Evolutionary conservation across 2,113 vertebrate genomes (phyloP).

Genomic region (Gambusia affinis): DNA sequence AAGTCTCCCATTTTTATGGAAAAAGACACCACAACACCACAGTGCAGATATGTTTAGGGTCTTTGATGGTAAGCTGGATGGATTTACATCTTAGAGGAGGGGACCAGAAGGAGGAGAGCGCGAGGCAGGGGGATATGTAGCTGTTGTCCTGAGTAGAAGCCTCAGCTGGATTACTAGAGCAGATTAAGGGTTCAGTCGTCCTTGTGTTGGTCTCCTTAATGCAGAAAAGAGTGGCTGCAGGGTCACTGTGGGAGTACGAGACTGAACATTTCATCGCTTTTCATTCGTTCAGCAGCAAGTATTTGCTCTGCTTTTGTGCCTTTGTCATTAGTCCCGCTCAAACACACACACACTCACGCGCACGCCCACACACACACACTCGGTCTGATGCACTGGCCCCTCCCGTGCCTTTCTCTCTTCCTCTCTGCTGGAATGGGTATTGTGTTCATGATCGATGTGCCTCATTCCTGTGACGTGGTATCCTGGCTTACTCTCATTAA

Average conservation of each 20-base stretch:
- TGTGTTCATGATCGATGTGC: constrained; percentile 88
- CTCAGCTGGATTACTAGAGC: constrained; percentile 49
- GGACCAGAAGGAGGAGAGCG: constrained; percentile 8
- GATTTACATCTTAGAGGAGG: constrained; percentile 26
- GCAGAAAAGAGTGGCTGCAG: constrained; percentile 18
- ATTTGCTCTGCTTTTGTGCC: constrained; percentile 65
- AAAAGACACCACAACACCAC: background rate
- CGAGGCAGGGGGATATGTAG: constrained; percentile 19
- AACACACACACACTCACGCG: constrained; percentile 8
- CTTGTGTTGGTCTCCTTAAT: constrained; percentile 26
- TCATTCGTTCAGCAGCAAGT: constrained; percentile 57
- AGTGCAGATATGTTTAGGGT: constrained; percentile 21
- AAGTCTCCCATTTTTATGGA: background rate
- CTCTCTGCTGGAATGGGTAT: constrained; percentile 65
- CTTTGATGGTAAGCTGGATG: constrained; percentile 12
- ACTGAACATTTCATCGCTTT: constrained; percentile 47
- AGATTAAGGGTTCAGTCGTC: constrained; percentile 50
- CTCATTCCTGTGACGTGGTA: constrained; percentile 89
- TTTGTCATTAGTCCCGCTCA: constrained; percentile 49
- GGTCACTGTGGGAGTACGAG: constrained; percentile 24
- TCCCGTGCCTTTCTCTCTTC: constrained; percentile 25
- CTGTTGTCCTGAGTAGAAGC: constrained; percentile 20
- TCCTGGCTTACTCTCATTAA: constrained; percentile 88
- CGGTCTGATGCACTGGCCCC: constrained; percentile 8
- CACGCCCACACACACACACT: background rate